Percentiles rank a stretch among this genome's conserved stretches.
These are phyloP conservation scores for Standfussiana lucernea DNA, from an alignment of 2,888 invertebrate genomes.

Conservation along the genomic window DNA sequence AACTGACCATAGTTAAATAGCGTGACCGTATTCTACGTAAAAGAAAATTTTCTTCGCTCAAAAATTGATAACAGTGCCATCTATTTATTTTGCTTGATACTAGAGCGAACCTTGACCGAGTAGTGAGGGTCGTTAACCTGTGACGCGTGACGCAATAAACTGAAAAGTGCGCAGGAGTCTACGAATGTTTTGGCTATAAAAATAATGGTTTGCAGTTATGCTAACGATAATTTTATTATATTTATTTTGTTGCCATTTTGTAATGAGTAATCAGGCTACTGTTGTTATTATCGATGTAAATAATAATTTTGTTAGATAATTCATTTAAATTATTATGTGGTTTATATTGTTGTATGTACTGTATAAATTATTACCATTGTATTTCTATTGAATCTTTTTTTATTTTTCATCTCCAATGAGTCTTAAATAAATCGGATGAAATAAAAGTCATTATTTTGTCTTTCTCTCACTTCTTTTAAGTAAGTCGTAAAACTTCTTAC, in stretches of 20 bases:
- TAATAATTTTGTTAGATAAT: background rate
- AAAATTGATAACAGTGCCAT: conserved; percentile 54
- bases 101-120: conserved; percentile 70
- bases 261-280: conserved; percentile 3
- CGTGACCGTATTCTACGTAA: background rate
- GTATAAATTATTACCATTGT: background rate
- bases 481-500: too few relatives aligned
- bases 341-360: background rate
- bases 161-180: conserved; percentile 65
- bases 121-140: conserved; percentile 56
- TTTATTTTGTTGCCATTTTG: conserved; percentile 25
- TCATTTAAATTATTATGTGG: background rate
- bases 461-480: too few relatives aligned
- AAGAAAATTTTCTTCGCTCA: background rate
- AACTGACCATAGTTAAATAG: background rate
- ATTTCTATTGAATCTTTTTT: background rate
- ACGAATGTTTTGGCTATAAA: conserved; percentile 51
- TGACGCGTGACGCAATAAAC: conserved; percentile 56
- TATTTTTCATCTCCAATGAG: background rate
- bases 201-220: conserved; percentile 39
- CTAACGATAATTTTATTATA: conserved; percentile 26
- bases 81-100: conserved; percentile 49
- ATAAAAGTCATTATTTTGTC: background rate
- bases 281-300: background rate
- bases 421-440: background rate